Percentiles rank a stretch among this genome's conserved stretches.
Evolutionary conservation across 2,113 vertebrate species (phyloP).

Genomic region (Tauraco erythrolophus): DNA sequence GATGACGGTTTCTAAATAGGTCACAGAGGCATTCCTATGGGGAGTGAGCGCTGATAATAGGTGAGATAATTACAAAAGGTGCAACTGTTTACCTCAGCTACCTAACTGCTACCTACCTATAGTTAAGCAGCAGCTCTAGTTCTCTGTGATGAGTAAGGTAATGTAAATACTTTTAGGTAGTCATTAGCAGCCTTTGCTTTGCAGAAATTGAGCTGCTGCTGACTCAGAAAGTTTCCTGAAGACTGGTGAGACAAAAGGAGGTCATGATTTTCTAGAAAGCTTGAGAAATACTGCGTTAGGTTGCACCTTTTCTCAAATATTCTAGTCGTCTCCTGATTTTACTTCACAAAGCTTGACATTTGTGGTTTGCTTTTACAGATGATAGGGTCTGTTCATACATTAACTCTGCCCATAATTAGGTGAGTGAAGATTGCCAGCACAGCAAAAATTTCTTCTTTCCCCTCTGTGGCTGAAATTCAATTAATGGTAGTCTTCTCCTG

Average conservation of each 20-base stretch:
- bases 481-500: not conserved
- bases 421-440: not conserved
- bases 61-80: not conserved
- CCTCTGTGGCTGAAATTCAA: not conserved
- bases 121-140: not conserved
- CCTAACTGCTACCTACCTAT: not conserved
- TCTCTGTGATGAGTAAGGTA: not conserved
- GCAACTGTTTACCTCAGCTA: not conserved
- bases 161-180: not conserved
- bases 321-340: not conserved
- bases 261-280: not conserved
- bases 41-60: not conserved
- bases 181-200: not conserved
- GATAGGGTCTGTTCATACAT: not conserved
- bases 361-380: slow-evolving; percentile 36
- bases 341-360: slow-evolving; percentile 5
- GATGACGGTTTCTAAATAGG: not conserved
- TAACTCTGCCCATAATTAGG: slow-evolving; percentile 15
- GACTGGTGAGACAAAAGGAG: not conserved
- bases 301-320: not conserved
- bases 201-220: not conserved
- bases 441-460: slow-evolving; percentile 20
- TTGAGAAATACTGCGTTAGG: slow-evolving; percentile 15
- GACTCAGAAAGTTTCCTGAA: not conserved
- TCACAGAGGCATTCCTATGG: not conserved